Evolutionary conservation across 2,888 invertebrate genomes (phyloP).

Genomic region (Seira sanloemensis): DNA sequence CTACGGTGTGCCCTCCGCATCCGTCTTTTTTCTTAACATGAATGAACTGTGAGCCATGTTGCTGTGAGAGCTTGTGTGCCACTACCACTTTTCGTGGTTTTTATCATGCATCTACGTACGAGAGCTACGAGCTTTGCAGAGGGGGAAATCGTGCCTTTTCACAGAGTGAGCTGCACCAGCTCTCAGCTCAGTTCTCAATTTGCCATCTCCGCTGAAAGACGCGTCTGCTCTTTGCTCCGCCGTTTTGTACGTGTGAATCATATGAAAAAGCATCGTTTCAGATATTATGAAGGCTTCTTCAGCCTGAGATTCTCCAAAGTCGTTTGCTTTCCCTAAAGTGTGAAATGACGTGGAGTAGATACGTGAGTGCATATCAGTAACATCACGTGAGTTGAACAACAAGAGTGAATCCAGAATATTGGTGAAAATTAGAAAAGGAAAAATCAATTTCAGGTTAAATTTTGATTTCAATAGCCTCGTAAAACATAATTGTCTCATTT

Average conservation of each 20-base stretch:
- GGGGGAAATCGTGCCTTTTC: conserved; percentile 13
- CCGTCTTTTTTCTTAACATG: neutral
- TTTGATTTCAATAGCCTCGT: too few species aligned
- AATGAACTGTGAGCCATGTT: neutral
- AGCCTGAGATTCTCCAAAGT: too few species aligned
- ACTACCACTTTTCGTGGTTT: neutral
- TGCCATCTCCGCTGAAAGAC: conserved; percentile 15
- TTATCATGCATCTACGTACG: neutral
- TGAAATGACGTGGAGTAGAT: too few species aligned
- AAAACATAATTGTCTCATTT: too few species aligned
- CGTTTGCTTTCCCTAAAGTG: neutral
- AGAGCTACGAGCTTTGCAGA: neutral
- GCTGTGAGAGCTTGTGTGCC: neutral
- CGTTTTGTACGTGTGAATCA: neutral
- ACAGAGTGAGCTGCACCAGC: conserved; percentile 47
- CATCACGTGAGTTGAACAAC: too few species aligned
- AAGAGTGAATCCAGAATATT: too few species aligned
- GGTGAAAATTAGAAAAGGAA: too few species aligned
- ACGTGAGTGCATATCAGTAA: too few species aligned
- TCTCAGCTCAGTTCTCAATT: conserved; percentile 45
- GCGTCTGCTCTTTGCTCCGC: neutral
- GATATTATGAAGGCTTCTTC: neutral
- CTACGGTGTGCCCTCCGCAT: neutral
- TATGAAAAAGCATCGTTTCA: neutral
- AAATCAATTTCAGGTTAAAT: too few species aligned